Base-by-base conservation (phyloP, 2,888 invertebrate genomes). In the Tubulanus polymorphus region DNA sequence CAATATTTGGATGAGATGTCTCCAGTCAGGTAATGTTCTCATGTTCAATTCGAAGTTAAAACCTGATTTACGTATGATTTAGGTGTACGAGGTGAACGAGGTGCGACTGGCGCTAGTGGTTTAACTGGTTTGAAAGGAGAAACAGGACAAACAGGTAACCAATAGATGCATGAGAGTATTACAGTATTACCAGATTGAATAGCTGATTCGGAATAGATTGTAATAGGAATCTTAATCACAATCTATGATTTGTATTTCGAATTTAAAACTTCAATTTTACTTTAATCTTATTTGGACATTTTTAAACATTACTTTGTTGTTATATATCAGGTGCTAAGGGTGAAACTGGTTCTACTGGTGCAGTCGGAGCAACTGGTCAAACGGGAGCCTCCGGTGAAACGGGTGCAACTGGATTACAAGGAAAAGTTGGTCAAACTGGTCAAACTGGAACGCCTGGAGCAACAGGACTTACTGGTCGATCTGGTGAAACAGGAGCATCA, bases 401-500 rank as follows among this genome's bases (percentile, higher is more conserved):
- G 18, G 54, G 54, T 37, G 20, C n/a, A 3, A 29, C 35, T 54
- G 49, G 49, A 15, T n/a, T 49, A 12, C 23, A 20, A n/a, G 49
- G 49, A 49, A 18, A 23, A 20, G n/a, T 18, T 8, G 49, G 49
- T 28, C 18, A 20, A 8, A 23, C 29, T 29, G 49, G 49, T 15
- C 18, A n/a, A 18, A 30, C 15, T 12, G 49, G 49, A 49, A 8
- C 15, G 10, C 30, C 10, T 5, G 49, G 49, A 20, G 10, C 6
- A 49, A 28, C 15, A 3, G 49, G 49, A 20, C 18, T 20, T 32
- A 27, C 30, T 30, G 49, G 59, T 54, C 18, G 51, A 20, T 18
- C 52, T 28, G 59, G 59, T 27, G 57, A 56, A 25, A 37, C 29
- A n/a, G 20, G 20, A 15, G 15, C 30, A 15, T 25, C 49, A 27